Evolutionary conservation across 1,140 invertebrate species (phyloP), one percentile per base, ranked within the genome.

Genomic region (Apolygus lucorum): DNA sequence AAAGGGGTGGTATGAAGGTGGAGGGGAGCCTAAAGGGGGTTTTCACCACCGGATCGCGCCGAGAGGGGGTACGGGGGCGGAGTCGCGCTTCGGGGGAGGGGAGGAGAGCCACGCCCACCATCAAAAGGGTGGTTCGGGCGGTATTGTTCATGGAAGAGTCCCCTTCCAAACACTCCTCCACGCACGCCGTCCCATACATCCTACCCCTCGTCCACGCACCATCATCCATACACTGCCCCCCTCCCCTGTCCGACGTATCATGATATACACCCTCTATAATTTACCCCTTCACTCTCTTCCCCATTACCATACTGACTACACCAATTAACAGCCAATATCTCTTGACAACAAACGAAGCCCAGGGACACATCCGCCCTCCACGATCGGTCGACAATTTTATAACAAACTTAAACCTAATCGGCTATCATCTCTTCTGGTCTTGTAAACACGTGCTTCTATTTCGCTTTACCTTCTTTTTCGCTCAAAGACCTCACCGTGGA

Each of bases 1-100:
- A 25, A 62, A 62, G 22, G 54, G 54, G 54, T 21, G 54, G 17
- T 63, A n/a, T 28, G 28, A 26, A 63, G 28, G 71, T 59, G 52
- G 29, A 70, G 69, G 68, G 28, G 52, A 70, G 49, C 29, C n/a
- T 42, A 65, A 59, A 65, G 13, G 67, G 52, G 27, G 68, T 29
- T 34, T 29, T 26, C 22, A 22, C 24, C 70, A 26, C 25, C 70
- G 63, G 34, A n/a, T n/a, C n/a, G n/a, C n/a, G n/a, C n/a, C n/a
- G n/a, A n/a, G n/a, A n/a, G n/a, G n/a, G n/a, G n/a, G n/a, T n/a
- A n/a, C n/a, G n/a, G n/a, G n/a, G n/a, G n/a, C n/a, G n/a, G n/a
- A n/a, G n/a, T n/a, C n/a, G n/a, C n/a, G n/a, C n/a, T n/a, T n/a
- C n/a, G n/a, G n/a, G n/a, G n/a, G n/a, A 8, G 34, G 34, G 34